These are phyloP conservation scores for Xerus inauris DNA, from an alignment of 2,113 vertebrate genomes.

Conservation along the genomic window DNA sequence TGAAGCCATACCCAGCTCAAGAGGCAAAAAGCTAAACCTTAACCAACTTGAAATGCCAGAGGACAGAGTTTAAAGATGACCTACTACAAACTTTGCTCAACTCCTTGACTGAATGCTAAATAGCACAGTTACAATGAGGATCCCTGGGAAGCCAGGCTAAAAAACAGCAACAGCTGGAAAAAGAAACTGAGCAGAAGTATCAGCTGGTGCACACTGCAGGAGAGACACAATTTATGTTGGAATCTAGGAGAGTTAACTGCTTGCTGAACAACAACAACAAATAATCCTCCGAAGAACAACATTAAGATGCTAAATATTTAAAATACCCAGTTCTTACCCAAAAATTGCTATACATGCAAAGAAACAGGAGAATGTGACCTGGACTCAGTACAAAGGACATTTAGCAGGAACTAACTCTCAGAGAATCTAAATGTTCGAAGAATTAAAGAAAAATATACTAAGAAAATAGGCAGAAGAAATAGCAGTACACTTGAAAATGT, in stretches of 20 bases:
- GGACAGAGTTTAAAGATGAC: neutral
- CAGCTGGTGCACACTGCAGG: neutral
- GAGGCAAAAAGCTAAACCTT: neutral
- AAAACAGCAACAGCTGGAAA: neutral
- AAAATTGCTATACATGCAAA: constrained; percentile 32
- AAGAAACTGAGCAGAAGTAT: neutral
- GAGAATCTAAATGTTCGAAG: neutral
- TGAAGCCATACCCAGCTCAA: neutral
- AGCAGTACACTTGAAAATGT: neutral
- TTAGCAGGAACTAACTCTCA: neutral
- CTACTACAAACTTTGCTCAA: neutral
- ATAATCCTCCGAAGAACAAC: neutral
- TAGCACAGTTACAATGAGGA: neutral
- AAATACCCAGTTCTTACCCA: neutral
- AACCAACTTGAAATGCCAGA: neutral
- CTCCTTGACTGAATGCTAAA: neutral
- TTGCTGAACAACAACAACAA: neutral
- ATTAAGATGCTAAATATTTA: neutral
- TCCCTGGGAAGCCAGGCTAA: neutral
- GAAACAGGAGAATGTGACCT: neutral
- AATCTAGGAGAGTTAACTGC: neutral
- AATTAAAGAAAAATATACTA: neutral
- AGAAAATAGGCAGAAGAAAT: constrained; percentile 31
- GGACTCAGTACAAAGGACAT: neutral
- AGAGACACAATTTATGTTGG: neutral